Evolutionary conservation across 2,888 invertebrate genomes (phyloP), one percentile per base, ranked within the genome.

Genomic region (Mayetiola destructor): DNA sequence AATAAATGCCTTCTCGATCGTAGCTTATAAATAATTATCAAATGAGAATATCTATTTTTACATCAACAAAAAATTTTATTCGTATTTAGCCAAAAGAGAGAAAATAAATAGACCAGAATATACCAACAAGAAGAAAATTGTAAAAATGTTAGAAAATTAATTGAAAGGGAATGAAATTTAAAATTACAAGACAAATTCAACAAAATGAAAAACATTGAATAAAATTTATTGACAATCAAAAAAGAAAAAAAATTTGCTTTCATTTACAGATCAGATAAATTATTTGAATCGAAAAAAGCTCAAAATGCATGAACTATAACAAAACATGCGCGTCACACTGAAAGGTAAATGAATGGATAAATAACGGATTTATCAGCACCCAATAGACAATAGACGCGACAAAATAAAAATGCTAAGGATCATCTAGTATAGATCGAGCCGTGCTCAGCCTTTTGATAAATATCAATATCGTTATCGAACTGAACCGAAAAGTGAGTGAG

Each of bases 401-500:
- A 48, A n/a, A 27, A 48, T 27, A 27, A 21, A n/a, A 3, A 40
- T 23, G 21, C 12, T 23, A 42, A 42, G 16, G 27, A 48, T 48
- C 48, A 12, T 14, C 40, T 27, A n/a, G 48, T n/a, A 48, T 48
- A n/a, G 9, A 48, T 27, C 16, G 2, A 27, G 9, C 23, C 48
- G 14, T 5, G n/a, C 48, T 5, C 21, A 10, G 21, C 21, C 23
- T 42, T 42, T 42, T 42, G 21, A 42, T 48, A 14, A 48, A 48
- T n/a, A 27, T 48, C 48, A 27, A 48, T n/a, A 48, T 16, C n/a
- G 27, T n/a, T n/a, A n/a, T n/a, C n/a, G n/a, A n/a, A n/a, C n/a
- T n/a, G n/a, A n/a, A n/a, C n/a, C n/a, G 4, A 2, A 52, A 42
- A 12, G 16, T 21, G 21, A 21, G 39, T 55, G 59, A 56, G 59